Base-by-base conservation (phyloP, 1,140 invertebrate species). In the Holotrichia oblita region DNA sequence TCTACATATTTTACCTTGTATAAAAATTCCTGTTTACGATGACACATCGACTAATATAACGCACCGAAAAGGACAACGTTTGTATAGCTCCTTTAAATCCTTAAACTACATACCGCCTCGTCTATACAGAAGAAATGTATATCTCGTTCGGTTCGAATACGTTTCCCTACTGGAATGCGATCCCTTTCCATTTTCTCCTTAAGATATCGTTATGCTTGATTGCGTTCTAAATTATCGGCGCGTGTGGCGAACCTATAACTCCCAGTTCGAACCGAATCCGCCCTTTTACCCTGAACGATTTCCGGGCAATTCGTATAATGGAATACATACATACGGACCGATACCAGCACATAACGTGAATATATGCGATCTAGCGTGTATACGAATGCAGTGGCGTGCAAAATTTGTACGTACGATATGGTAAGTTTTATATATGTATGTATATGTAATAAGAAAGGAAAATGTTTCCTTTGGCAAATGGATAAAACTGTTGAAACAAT, bases 141-240 rank as follows among this genome's bases (percentile, higher is more conserved):
- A 55, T 17, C 48, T 17, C 14, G 14, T 17, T 55, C 12, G 48
- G 27, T 34, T 17, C n/a, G 48, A 17, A n/a, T 55, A 34, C 48
- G 48, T 55, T 55, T 55, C 17, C 17, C 48, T 55, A 10, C 2
- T 3, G 17, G 48, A 55, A 55, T 34, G 14, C 48, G n/a, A 55
- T 55, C 17, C 48, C 48, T 69, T 69, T 69, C 27, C 20, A 1
- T 12, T 69, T 69, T 69, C 22, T 27, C 61, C 17, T 69, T 69
- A 69, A 69, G 61, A 69, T 69, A 9, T 69, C 61, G 61, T 69
- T 69, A 69, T 69, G 61, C 22, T 69, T 69, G 61, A 69, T 69
- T 69, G 61, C 61, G 61, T 69, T 20, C 61, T 69, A 69, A 69
- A 69, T 69, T 69, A 69, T 69, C 61, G 61, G 27, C 61, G 61